Evolutionary conservation across 2,888 invertebrate genomes (phyloP).

Genomic region (Pristionchus mayeri): DNA sequence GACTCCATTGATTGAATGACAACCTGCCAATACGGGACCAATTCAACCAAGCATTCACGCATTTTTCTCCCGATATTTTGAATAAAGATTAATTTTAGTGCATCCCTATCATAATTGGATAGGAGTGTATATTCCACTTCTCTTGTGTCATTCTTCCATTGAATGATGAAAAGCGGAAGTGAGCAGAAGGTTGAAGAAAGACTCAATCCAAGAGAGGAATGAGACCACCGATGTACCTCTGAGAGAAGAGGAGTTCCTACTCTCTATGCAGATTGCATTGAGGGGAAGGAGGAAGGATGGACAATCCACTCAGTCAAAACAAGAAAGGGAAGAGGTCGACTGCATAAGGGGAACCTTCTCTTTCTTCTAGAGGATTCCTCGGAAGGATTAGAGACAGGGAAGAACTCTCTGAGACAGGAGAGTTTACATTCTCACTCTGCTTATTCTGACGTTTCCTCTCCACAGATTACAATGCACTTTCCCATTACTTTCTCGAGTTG

Average conservation of each 20-base stretch:
- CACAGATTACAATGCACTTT: neutral
- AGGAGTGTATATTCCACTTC: neutral
- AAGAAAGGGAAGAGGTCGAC: neutral
- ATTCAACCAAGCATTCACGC: neutral
- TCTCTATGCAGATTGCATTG: neutral
- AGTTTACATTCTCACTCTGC: conserved; percentile 21
- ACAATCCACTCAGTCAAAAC: conserved; percentile 28
- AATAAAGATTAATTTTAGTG: neutral
- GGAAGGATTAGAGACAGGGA: conserved; percentile 12
- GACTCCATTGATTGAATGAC: neutral
- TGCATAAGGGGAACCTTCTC: neutral
- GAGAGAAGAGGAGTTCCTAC: neutral
- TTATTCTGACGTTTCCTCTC: conserved; percentile 19
- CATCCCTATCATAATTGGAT: neutral
- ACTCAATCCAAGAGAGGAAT: neutral
- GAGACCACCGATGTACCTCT: neutral
- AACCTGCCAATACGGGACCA: conserved; percentile 2
- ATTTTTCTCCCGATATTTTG: neutral
- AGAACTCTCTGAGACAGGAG: neutral
- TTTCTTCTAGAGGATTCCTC: neutral
- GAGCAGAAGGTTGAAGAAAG: neutral
- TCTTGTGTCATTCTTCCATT: neutral
- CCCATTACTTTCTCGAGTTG: neutral
- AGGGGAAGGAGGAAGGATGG: neutral
- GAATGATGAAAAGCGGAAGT: neutral